Percentiles rank a stretch among this genome's conserved stretches.
Conservation (phyloP, 2,113 vertebrate genomes). For the Bos indicus region DNA sequence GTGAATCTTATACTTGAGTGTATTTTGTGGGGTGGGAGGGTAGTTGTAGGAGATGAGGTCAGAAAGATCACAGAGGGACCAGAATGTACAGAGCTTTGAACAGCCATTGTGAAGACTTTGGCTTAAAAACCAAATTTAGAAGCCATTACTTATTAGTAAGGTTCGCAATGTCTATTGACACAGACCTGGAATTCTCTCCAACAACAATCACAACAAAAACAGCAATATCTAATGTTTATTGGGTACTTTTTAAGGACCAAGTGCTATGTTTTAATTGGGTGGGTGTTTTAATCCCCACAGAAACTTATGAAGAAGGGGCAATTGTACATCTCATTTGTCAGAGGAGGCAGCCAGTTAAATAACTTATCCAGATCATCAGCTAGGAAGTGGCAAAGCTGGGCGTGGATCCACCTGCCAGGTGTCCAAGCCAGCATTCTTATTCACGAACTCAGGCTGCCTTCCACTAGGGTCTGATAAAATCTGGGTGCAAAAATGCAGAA, state of each 20-base stretch:
- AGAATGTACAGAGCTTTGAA: neutral
- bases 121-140: neutral
- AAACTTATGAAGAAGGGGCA: neutral
- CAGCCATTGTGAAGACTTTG: neutral
- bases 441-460: neutral
- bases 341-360: neutral
- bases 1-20: neutral
- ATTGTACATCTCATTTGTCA: neutral
- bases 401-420: neutral
- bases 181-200: neutral
- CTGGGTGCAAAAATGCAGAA: neutral
- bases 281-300: conserved; percentile 16
- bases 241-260: conserved; percentile 2
- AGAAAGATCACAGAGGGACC: neutral
- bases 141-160: neutral
- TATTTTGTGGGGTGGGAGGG: neutral
- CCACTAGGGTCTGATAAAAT: neutral
- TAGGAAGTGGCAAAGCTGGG: neutral
- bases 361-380: neutral
- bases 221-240: neutral
- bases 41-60: neutral
- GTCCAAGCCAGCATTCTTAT: neutral
- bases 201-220: neutral
- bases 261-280: neutral
- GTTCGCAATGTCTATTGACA: neutral